phyloP scores from a whole-genome alignment of 1,140 invertebrate species.

The Gryllus bimaculatus region DNA sequence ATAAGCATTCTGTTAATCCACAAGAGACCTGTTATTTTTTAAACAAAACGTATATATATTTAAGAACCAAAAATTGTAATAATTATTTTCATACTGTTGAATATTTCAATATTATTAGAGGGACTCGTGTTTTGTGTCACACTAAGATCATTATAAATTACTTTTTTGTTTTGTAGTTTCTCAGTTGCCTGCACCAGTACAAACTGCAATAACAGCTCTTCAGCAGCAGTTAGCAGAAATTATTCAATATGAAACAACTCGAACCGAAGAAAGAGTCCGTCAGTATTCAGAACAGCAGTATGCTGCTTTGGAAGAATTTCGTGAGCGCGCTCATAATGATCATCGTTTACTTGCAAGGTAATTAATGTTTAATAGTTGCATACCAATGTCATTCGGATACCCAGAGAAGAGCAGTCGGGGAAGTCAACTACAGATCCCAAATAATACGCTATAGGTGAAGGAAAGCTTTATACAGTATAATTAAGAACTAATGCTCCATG shows the following conservation, averaged over 20 bases:
- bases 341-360: conserved; percentile 38
- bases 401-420: too few relatives aligned
- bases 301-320: conserved; percentile 38
- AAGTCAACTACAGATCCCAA: too few relatives aligned
- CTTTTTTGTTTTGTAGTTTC: conserved; percentile 27
- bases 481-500: too few relatives aligned
- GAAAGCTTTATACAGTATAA: too few relatives aligned
- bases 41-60: too few relatives aligned
- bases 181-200: conserved; percentile 28
- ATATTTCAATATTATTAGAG: too few relatives aligned
- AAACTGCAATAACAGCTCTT: conserved; percentile 35
- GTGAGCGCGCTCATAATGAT: conserved; percentile 39
- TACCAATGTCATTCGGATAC: too few relatives aligned
- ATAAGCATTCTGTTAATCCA: too few relatives aligned
- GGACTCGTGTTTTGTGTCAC: neutral
- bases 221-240: conserved; percentile 40
- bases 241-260: conserved; percentile 35
- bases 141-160: neutral
- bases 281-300: conserved; percentile 41
- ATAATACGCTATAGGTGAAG: too few relatives aligned
- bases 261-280: conserved; percentile 42
- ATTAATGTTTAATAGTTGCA: neutral
- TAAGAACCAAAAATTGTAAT: too few relatives aligned
- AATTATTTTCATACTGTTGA: too few relatives aligned
- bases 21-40: too few relatives aligned